phyloP scores from a whole-genome alignment of 2,113 vertebrate species.

The Taurulus bubalis region DNA sequence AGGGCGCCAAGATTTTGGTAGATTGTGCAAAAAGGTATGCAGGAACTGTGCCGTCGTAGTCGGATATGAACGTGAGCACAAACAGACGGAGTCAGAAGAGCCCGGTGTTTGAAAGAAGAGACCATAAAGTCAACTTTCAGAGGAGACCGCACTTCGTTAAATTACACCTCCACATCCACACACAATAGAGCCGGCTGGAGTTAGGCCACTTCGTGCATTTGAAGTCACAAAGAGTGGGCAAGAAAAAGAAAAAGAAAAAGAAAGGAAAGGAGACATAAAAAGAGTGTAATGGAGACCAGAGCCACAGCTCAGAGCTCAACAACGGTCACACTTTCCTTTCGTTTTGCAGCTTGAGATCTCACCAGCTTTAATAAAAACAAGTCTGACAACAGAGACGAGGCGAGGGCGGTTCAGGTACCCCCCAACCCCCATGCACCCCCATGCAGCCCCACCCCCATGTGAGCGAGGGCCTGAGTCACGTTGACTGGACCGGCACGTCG shows the following conservation, averaged over 20 bases:
- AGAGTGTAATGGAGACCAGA: conserved; percentile 63
- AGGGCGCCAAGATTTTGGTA: conserved; percentile 47
- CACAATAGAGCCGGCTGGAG: conserved; percentile 54
- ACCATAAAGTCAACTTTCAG: conserved; percentile 38
- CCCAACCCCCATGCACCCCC: background rate
- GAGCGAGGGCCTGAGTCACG: conserved; percentile 53
- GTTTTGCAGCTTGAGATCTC: conserved; percentile 27
- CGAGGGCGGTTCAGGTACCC: conserved; percentile 53
- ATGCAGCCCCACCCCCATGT: background rate
- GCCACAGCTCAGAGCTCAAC: conserved; percentile 8
- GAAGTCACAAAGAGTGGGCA: conserved; percentile 46
- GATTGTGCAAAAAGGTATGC: conserved; percentile 44
- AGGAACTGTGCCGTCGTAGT: conserved; percentile 3
- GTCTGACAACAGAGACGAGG: conserved; percentile 39
- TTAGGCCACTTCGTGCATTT: conserved; percentile 46
- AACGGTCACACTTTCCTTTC: conserved; percentile 37
- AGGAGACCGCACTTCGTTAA: conserved; percentile 40
- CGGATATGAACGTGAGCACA: background rate
- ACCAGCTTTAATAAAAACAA: conserved; percentile 36
- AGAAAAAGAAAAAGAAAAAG: no score
- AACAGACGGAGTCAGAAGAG: conserved; percentile 37
- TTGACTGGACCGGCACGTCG: conserved; percentile 35
- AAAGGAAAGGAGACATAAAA: conserved; percentile 12
- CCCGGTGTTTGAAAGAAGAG: conserved; percentile 43
- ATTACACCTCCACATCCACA: conserved; percentile 58